Percentiles rank a stretch among this genome's conserved stretches.
phyloP scores from a whole-genome alignment of 2,113 vertebrate genomes.

The Ammodramus savannarum region DNA sequence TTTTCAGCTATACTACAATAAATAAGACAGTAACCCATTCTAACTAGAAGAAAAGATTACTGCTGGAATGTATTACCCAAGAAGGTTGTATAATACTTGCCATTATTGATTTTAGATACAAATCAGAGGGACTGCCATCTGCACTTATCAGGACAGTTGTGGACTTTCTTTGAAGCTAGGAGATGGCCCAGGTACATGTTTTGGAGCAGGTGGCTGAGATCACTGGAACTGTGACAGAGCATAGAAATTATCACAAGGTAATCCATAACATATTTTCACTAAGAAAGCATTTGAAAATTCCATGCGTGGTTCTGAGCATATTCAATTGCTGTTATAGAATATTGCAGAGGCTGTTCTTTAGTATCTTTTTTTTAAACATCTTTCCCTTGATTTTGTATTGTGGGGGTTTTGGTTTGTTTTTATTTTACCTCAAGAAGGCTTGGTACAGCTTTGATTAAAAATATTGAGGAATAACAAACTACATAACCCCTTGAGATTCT shows the following conservation, averaged over 20 bases:
- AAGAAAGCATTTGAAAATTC: neutral
- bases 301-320: neutral
- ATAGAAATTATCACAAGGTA: neutral
- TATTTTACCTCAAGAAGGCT: neutral
- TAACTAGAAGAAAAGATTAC: neutral
- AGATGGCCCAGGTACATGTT: neutral
- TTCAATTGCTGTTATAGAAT: neutral
- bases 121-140: neutral
- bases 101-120: neutral
- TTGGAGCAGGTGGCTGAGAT: neutral
- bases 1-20: neutral
- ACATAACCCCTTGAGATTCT: neutral
- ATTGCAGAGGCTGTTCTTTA: neutral
- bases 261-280: neutral
- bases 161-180: neutral
- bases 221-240: neutral
- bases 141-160: neutral
- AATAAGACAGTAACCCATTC: neutral
- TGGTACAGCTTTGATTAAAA: constrained; percentile 9
- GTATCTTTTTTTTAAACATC: no score
- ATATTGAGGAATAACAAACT: neutral
- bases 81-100: neutral
- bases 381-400: neutral
- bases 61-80: neutral
- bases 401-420: neutral